Evolutionary conservation across 2,888 invertebrate species (phyloP).

Genomic region (Brachylomia viminalis): DNA sequence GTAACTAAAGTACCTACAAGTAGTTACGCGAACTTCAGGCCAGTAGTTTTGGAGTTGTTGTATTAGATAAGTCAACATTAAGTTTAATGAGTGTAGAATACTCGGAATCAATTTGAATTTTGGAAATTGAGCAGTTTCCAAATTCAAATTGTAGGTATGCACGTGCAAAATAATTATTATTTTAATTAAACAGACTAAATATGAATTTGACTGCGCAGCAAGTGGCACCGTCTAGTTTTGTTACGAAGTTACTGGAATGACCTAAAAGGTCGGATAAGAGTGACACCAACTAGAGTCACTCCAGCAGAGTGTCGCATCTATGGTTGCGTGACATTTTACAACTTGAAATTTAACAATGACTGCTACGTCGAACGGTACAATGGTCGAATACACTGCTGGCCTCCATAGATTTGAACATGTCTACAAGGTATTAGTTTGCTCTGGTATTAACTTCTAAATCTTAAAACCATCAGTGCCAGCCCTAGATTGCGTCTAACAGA

Average conservation of each 20-base stretch:
- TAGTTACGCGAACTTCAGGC: conserved; percentile 28
- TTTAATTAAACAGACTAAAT: not conserved
- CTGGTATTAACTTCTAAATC: not conserved
- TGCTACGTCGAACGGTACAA: not conserved
- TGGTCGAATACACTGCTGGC: not conserved
- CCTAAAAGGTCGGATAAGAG: too few species aligned
- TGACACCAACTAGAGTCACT: too few species aligned
- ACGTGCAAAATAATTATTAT: not conserved
- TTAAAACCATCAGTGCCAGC: conserved; percentile 31
- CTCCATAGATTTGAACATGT: not conserved
- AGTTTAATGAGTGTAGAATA: conserved; percentile 37
- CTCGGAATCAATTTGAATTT: conserved; percentile 13
- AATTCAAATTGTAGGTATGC: not conserved
- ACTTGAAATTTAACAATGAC: not conserved
- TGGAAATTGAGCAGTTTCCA: not conserved
- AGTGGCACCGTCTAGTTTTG: too few species aligned
- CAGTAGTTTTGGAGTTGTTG: conserved; percentile 15
- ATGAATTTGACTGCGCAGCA: not conserved
- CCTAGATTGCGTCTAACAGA: conserved; percentile 66
- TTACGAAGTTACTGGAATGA: too few species aligned
- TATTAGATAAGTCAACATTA: conserved; percentile 42
- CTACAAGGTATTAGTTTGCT: not conserved
- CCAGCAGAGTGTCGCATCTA: too few species aligned
- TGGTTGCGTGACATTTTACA: too few species aligned
- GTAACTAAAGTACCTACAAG: conserved; percentile 7